Evolutionary conservation across 2,888 invertebrate genomes (phyloP).

Genomic region (Melieria omissa): DNA sequence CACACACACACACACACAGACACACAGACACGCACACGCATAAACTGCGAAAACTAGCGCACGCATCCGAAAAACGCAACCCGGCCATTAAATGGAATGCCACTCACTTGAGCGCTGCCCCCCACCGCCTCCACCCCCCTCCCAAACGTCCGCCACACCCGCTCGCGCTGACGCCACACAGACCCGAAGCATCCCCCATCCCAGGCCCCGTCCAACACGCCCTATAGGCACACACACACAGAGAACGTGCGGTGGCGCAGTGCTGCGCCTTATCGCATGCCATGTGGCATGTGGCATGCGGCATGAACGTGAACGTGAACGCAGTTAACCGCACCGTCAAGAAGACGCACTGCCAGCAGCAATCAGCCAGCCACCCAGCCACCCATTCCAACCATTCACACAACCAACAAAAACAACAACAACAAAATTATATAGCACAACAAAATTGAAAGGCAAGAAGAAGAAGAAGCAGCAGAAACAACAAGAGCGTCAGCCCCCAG

Average conservation of each 20-base stretch:
- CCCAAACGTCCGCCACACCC: too few relatives aligned
- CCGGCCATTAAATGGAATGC: constrained; percentile 46
- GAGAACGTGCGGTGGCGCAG: too few relatives aligned
- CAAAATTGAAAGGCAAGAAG: not conserved
- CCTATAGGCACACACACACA: not conserved
- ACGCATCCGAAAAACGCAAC: constrained; percentile 51
- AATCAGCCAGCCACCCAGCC: constrained; percentile 4
- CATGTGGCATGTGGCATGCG: too few relatives aligned
- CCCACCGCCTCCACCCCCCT: not conserved
- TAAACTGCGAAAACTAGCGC: constrained; percentile 34
- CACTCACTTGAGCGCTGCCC: not conserved
- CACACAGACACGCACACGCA: constrained; percentile 12
- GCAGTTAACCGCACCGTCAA: constrained; percentile 24
- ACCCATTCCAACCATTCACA: constrained; percentile 14
- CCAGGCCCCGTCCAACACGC: too few relatives aligned
- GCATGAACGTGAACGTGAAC: not conserved
- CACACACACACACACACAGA: constrained; percentile 5
- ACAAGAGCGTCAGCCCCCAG: too few relatives aligned
- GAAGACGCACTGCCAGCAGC: constrained; percentile 21
- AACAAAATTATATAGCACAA: not conserved
- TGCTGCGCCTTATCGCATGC: too few relatives aligned
- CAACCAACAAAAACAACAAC: constrained; percentile 14
- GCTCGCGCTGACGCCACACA: too few relatives aligned
- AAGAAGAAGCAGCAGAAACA: too few relatives aligned
- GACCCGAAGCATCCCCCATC: too few relatives aligned